Conservation (phyloP, 2,888 invertebrate genomes). For the Apantesis nais region DNA sequence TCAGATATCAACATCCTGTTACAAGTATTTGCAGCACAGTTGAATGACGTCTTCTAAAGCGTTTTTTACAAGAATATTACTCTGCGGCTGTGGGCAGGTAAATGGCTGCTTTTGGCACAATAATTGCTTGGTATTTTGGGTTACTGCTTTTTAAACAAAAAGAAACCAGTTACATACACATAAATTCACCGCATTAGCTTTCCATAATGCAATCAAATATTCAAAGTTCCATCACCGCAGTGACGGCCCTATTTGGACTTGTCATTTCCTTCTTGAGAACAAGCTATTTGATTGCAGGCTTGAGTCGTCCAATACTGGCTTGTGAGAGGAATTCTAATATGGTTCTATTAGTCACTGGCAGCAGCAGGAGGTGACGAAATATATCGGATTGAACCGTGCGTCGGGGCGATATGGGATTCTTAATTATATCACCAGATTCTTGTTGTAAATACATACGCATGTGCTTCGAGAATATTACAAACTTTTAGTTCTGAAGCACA, state of each 20-base stretch:
- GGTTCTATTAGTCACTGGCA: slow-evolving; percentile 10
- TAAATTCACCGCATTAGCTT: background rate
- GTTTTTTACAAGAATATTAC: background rate
- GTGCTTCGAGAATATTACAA: background rate
- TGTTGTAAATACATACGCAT: background rate
- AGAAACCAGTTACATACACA: background rate
- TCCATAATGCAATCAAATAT: slow-evolving; percentile 9
- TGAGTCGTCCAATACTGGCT: slow-evolving; percentile 6
- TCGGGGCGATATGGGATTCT: background rate
- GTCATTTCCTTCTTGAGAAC: slow-evolving; percentile 16
- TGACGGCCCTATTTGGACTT: background rate
- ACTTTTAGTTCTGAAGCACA: background rate
- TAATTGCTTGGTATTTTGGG: background rate
- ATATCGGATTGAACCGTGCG: background rate
- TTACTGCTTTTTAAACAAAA: background rate
- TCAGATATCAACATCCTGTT: slow-evolving; percentile 3
- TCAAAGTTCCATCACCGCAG: slow-evolving; percentile 6
- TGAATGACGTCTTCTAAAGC: background rate
- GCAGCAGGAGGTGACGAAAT: slow-evolving; percentile 9
- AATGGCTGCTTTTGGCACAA: background rate
- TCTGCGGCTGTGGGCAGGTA: background rate
- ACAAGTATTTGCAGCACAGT: background rate
- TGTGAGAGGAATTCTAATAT: slow-evolving; percentile 15
- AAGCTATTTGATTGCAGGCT: slow-evolving; percentile 13
- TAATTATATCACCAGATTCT: background rate